Conservation (phyloP, 2,113 vertebrate genomes). For the Pelvicachromis taeniatus region DNA sequence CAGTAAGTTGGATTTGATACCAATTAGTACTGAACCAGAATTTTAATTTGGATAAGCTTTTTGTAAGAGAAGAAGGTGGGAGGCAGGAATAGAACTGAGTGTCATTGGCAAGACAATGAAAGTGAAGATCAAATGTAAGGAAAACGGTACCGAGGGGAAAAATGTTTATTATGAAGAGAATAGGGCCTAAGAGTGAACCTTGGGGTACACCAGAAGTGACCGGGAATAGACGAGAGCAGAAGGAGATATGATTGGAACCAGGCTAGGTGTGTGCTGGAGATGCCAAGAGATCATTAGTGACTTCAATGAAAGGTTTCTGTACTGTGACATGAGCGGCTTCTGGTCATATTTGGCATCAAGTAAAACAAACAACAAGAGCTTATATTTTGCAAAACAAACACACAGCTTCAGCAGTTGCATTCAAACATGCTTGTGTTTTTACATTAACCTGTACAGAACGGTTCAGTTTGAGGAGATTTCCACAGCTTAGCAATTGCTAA, state of each 20-base stretch:
- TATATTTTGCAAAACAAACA: not conserved
- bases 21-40: not conserved
- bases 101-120: not conserved
- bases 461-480: not conserved
- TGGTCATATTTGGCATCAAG: not conserved
- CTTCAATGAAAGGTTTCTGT: not conserved
- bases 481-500: not conserved
- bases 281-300: not conserved
- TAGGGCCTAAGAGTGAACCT: not conserved
- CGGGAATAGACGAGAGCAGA: not conserved
- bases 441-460: rapidly evolving
- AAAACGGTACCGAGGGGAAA: rapidly evolving
- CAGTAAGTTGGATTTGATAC: not conserved
- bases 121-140: not conserved
- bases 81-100: not conserved
- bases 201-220: not conserved
- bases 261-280: not conserved
- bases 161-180: not conserved
- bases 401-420: not conserved
- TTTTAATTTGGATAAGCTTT: rapidly evolving
- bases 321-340: not conserved
- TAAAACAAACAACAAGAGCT: not conserved
- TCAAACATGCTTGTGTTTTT: not conserved
- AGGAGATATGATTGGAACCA: not conserved
- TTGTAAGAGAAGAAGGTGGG: not conserved